Evolutionary conservation across 2,797 vertebrate species (phyloP).

Genomic region (Macropodus opercularis): DNA sequence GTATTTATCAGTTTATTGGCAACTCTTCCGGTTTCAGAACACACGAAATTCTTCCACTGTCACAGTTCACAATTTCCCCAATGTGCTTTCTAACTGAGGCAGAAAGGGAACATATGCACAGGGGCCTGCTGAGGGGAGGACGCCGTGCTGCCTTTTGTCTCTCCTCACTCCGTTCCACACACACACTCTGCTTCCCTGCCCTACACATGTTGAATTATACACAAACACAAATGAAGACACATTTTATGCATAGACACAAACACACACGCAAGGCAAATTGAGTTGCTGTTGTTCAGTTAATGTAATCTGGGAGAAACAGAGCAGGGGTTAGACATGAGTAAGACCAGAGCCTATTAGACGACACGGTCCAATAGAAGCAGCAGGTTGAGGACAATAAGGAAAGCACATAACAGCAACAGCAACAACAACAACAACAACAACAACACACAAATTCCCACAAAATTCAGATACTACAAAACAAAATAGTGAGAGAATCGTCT

Average conservation of each 20-base stretch:
- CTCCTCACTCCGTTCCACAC: not conserved
- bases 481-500: too few species aligned
- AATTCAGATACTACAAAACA: too few species aligned
- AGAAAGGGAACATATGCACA: constrained; percentile 38
- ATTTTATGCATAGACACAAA: not conserved
- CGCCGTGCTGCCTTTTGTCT: constrained; percentile 31
- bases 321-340: not conserved
- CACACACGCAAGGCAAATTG: not conserved
- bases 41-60: constrained; percentile 1
- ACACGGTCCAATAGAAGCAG: not conserved
- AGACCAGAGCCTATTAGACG: not conserved
- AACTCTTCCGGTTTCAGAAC: not conserved
- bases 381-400: too few species aligned
- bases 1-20: not conserved
- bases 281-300: constrained; percentile 8
- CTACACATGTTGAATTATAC: too few species aligned
- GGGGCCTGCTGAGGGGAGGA: constrained; percentile 25
- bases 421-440: too few species aligned
- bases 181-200: too few species aligned
- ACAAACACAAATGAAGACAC: not conserved
- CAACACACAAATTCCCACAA: too few species aligned
- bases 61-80: constrained; percentile 8
- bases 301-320: constrained; percentile 13
- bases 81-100: constrained; percentile 41
- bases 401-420: too few species aligned